Evolutionary conservation across 2,113 vertebrate genomes (phyloP).

Genomic region (Mormoops blainvillei): DNA sequence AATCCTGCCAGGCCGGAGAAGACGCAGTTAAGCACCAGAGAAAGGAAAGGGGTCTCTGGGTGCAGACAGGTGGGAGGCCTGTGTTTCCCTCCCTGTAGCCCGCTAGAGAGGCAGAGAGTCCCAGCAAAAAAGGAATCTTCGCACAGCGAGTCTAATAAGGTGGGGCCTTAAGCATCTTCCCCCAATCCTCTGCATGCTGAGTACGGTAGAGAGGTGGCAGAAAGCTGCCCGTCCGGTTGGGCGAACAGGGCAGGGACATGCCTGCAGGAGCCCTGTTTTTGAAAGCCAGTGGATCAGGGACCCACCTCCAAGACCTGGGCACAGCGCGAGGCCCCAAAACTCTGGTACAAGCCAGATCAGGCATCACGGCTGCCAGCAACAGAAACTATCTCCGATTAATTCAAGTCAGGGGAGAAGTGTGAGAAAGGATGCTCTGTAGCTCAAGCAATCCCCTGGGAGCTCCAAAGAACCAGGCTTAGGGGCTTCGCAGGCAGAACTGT

Average conservation of each 20-base stretch:
- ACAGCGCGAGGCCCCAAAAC: background rate
- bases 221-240: background rate
- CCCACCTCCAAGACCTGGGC: background rate
- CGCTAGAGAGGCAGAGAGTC: background rate
- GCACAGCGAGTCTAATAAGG: background rate
- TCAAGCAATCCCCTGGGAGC: background rate
- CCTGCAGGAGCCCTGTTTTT: background rate
- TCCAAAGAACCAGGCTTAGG: background rate
- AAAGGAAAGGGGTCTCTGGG: background rate
- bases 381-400: background rate
- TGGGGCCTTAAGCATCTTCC: background rate
- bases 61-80: background rate
- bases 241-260: no score
- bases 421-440: background rate
- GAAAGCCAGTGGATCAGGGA: background rate
- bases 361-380: background rate
- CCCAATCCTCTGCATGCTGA: background rate
- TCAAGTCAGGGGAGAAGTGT: background rate
- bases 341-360: background rate
- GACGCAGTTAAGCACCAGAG: background rate
- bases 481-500: background rate
- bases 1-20: background rate
- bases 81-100: background rate
- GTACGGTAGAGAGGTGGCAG: background rate
- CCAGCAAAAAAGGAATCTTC: background rate